Evolutionary conservation across 1,140 invertebrate genomes (phyloP).

Genomic region (Manduca sexta): DNA sequence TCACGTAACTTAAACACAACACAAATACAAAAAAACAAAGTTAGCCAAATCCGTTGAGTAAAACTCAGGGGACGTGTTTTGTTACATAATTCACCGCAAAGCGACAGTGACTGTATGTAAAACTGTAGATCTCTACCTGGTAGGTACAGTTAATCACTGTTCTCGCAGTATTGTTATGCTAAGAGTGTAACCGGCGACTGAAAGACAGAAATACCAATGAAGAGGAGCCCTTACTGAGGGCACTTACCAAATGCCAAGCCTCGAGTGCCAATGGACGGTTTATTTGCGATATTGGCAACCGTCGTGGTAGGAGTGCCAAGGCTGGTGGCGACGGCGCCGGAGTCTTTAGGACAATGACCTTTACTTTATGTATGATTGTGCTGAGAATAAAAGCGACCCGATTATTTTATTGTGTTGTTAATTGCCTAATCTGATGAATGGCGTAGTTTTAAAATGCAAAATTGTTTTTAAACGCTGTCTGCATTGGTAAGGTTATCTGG

Average conservation of each 20-base stretch:
- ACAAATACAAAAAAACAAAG: too few species aligned
- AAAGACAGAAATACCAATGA: conserved; percentile 28
- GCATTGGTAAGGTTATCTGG: neutral
- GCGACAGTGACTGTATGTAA: too few species aligned
- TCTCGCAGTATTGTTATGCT: conserved; percentile 3
- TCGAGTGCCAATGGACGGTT: conserved; percentile 56
- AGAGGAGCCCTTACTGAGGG: conserved; percentile 40
- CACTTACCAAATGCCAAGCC: conserved; percentile 46
- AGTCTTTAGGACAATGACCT: conserved; percentile 49
- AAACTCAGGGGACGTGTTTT: too few species aligned
- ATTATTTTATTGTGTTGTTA: neutral
- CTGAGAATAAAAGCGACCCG: conserved; percentile 13
- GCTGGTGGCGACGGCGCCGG: conserved; percentile 49
- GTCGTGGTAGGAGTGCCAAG: conserved; percentile 38
- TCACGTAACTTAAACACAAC: too few species aligned
- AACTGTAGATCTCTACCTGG: too few species aligned
- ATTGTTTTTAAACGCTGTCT: too few species aligned
- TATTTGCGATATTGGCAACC: conserved; percentile 68
- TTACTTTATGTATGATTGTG: conserved; percentile 15
- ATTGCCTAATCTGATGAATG: neutral
- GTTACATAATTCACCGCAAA: too few species aligned
- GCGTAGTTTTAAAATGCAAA: too few species aligned
- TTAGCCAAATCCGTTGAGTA: too few species aligned
- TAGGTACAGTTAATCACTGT: too few species aligned
- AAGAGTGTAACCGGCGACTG: conserved; percentile 19